phyloP scores from a whole-genome alignment of 1,140 invertebrate species.

The Bactericera cockerelli region DNA sequence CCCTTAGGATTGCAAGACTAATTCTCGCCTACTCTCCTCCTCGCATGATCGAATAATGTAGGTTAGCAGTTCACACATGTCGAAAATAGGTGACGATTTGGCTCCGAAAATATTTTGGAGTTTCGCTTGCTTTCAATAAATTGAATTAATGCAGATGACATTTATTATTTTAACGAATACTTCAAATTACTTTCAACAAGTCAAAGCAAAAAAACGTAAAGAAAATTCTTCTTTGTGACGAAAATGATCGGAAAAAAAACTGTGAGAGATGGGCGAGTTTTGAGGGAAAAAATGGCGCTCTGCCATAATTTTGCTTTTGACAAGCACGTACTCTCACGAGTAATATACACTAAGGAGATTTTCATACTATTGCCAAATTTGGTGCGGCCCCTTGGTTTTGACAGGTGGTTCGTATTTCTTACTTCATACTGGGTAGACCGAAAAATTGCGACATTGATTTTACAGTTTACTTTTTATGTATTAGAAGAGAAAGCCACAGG shows the following conservation, averaged over 20 bases:
- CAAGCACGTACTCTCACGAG: background rate
- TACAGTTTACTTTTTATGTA: no score
- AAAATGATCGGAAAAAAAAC: background rate
- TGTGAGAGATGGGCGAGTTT: background rate
- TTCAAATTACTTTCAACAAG: background rate
- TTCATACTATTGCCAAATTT: constrained; percentile 9
- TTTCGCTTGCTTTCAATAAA: no score
- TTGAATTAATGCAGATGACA: no score
- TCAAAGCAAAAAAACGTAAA: background rate
- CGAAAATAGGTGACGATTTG: no score
- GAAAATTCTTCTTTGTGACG: background rate
- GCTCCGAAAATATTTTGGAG: no score
- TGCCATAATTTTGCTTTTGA: background rate
- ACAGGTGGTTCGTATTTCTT: constrained; percentile 3
- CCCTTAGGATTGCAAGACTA: no score
- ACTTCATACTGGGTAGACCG: background rate
- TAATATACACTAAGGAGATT: background rate
- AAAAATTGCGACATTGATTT: no score
- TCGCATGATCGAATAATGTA: no score
- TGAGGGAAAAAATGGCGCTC: background rate
- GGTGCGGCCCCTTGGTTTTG: background rate
- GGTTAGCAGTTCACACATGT: no score
- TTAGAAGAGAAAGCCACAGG: no score
- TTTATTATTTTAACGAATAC: background rate
- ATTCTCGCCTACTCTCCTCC: no score